These are phyloP conservation scores for Colistium nudipinnis DNA, from an alignment of 2,113 vertebrate genomes.

Conservation along the genomic window DNA sequence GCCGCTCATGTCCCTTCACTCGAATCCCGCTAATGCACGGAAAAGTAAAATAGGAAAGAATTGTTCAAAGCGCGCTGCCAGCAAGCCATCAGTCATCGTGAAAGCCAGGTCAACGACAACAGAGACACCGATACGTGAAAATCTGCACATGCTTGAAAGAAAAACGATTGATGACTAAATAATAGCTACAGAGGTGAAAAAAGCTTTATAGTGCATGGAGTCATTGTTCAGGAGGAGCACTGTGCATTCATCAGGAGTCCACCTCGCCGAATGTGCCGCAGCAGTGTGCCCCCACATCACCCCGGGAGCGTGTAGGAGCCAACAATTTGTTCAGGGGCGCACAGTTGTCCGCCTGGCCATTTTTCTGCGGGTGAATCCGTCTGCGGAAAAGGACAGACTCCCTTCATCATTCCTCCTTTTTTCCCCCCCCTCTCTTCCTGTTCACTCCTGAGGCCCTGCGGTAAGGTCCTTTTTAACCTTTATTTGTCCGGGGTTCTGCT, in stretches of 20 bases:
- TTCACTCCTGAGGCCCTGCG: conserved; percentile 20
- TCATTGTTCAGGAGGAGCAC: not conserved
- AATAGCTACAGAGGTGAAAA: not conserved
- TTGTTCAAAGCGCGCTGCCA: conserved; percentile 39
- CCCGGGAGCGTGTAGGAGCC: conserved; percentile 42
- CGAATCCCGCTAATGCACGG: conserved; percentile 22
- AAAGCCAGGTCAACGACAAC: conserved; percentile 56
- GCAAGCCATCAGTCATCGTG: conserved; percentile 62
- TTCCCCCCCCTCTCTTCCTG: not conserved
- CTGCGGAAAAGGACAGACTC: conserved; percentile 42
- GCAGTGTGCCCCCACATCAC: conserved; percentile 45
- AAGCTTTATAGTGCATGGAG: conserved; percentile 4
- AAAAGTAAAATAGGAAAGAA: conserved; percentile 27
- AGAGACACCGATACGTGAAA: not conserved
- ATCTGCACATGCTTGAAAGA: not conserved
- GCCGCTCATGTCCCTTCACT: conserved; percentile 36
- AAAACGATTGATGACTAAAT: conserved; percentile 1
- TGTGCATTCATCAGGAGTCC: conserved; percentile 7
- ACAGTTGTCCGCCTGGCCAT: conserved; percentile 21
- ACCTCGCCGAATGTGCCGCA: conserved; percentile 10
- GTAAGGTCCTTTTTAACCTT: conserved; percentile 45
- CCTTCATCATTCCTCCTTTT: conserved; percentile 38
- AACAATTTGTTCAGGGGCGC: conserved; percentile 59
- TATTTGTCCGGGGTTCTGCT: conserved; percentile 61
- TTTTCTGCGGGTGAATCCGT: conserved; percentile 52